Percentiles rank a stretch among this genome's conserved stretches.
These are phyloP conservation scores for Heliothis virescens DNA, from an alignment of 1,140 invertebrate species.

Conservation along the genomic window DNA sequence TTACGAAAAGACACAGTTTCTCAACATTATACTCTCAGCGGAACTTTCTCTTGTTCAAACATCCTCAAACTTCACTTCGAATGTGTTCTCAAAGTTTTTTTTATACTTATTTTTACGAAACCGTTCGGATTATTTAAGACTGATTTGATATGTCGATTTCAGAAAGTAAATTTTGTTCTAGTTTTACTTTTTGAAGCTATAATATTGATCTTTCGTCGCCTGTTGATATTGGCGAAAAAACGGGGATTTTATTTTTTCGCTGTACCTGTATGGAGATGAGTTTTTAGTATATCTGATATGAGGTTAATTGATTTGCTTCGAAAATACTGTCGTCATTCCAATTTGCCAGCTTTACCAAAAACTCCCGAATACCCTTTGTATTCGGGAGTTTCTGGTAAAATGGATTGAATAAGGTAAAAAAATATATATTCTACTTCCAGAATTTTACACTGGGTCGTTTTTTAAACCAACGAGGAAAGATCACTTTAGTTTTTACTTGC, in stretches of 20 bases:
- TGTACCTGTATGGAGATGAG: background rate
- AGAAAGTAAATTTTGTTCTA: background rate
- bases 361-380: too few relatives aligned
- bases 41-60: background rate
- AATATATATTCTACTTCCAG: too few relatives aligned
- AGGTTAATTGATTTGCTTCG: too few relatives aligned
- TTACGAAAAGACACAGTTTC: background rate
- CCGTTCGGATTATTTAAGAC: constrained; percentile 6
- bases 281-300: too few relatives aligned
- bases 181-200: constrained; percentile 12
- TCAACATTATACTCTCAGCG: constrained; percentile 3
- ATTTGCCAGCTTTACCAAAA: too few relatives aligned
- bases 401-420: too few relatives aligned
- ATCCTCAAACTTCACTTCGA: background rate
- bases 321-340: too few relatives aligned
- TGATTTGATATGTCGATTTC: constrained; percentile 10
- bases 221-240: background rate
- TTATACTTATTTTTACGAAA: background rate
- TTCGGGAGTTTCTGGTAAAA: too few relatives aligned
- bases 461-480: too few relatives aligned
- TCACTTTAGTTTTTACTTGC: too few relatives aligned
- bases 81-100: background rate
- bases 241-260: background rate
- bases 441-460: too few relatives aligned
- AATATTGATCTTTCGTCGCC: background rate